These are phyloP conservation scores for Drosophila putrida DNA, from an alignment of 2,888 invertebrate species.

Conservation along the genomic window DNA sequence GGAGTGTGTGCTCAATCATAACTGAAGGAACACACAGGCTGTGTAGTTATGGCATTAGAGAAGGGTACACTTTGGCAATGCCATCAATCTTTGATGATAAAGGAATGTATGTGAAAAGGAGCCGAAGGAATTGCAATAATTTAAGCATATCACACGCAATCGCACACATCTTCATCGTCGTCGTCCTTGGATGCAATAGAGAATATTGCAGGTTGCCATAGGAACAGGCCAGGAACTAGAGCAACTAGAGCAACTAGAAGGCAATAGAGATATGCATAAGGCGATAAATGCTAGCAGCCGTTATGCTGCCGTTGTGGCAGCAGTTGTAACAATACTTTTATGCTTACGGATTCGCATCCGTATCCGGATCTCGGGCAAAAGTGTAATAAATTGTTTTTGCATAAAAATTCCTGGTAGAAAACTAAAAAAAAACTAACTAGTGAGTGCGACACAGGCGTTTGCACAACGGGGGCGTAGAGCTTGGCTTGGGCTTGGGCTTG, in stretches of 20 bases:
- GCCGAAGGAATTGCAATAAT: constrained; percentile 59
- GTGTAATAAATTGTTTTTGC: constrained; percentile 72
- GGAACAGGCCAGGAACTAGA: neutral
- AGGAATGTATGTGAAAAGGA: constrained; percentile 27
- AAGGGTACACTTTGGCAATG: constrained; percentile 49
- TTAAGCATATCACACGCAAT: constrained; percentile 67
- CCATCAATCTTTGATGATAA: constrained; percentile 71
- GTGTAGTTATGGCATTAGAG: constrained; percentile 20
- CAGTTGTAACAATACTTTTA: constrained; percentile 59
- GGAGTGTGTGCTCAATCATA: constrained; percentile 19
- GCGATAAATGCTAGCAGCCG: constrained; percentile 53
- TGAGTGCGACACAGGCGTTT: constrained; percentile 17
- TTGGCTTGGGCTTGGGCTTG: no score
- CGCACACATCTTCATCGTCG: constrained; percentile 35
- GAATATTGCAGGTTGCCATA: constrained; percentile 10
- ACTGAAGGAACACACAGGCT: neutral
- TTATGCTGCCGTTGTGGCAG: constrained; percentile 4
- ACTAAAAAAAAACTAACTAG: no score
- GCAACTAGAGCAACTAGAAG: neutral
- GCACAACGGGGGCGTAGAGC: constrained; percentile 13
- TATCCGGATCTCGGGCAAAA: constrained; percentile 34
- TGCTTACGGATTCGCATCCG: constrained; percentile 22
- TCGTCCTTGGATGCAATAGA: neutral
- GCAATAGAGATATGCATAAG: constrained; percentile 34
- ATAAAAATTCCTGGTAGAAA: constrained; percentile 53